Conservation (phyloP, 2,888 invertebrate genomes). For the Muschampia plurimacula region DNA sequence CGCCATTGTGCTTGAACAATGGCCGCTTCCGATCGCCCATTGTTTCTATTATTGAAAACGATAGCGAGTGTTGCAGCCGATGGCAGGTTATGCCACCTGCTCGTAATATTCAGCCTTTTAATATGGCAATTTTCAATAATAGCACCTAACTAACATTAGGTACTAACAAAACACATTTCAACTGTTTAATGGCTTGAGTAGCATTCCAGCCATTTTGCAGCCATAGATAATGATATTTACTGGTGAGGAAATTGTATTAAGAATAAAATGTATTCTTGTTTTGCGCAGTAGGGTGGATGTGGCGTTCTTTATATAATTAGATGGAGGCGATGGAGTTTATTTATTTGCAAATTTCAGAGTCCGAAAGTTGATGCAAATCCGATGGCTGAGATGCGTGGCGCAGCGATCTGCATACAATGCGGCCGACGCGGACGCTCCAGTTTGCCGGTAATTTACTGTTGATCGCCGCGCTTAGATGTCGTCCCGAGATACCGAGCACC, state of each 20-base stretch:
- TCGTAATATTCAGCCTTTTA: slow-evolving; percentile 42
- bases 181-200: slow-evolving; percentile 7
- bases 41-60: slow-evolving; percentile 81
- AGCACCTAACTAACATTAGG: not conserved
- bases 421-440: slow-evolving; percentile 63
- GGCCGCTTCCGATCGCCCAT: slow-evolving; percentile 70
- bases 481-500: slow-evolving; percentile 72
- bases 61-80: slow-evolving; percentile 46
- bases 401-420: slow-evolving; percentile 82
- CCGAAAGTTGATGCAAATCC: slow-evolving; percentile 78
- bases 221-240: not conserved
- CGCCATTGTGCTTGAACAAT: slow-evolving; percentile 82
- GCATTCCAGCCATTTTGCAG: slow-evolving; percentile 9
- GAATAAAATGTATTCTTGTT: not conserved
- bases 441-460: slow-evolving; percentile 77
- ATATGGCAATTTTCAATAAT: slow-evolving; percentile 35
- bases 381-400: slow-evolving; percentile 58
- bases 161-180: not conserved
- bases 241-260: not conserved
- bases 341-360: slow-evolving; percentile 69
- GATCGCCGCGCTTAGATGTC: slow-evolving; percentile 74
- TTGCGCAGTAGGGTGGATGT: not conserved
- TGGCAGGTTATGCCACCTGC: slow-evolving; percentile 48
- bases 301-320: slow-evolving; percentile 51
- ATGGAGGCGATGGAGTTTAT: slow-evolving; percentile 47